Evolutionary conservation across 2,113 vertebrate species (phyloP), one percentile per base, ranked within the genome.

Genomic region (Scatophagus argus): DNA sequence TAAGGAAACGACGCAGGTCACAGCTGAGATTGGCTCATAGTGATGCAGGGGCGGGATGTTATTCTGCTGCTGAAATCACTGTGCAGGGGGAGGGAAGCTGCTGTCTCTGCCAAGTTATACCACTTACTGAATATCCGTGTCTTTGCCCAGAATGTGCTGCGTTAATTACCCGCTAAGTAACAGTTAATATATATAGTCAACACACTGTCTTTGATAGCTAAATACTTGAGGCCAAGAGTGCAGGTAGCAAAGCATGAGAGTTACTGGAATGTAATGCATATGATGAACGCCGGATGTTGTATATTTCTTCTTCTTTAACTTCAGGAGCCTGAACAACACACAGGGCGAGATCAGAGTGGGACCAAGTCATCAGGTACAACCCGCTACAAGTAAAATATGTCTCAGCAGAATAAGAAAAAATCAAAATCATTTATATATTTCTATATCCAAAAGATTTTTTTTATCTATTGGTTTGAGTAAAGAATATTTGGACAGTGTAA

Each of bases 331-430:
- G 78, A 99, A 99, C 94, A 99, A 97, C 87, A 99, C 98, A 38
- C 98, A 99, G 73, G 98, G 98, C 25, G 98, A 99, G 87, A 99
- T 99, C 89, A 93, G 98, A 85, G 98, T 99, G 66, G 98, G 98
- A 36, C 96, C 98, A 68, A 99, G 98, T 92, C 98, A 99, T 89
- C 98, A 99, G 97, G 98, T 99, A 94, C 91, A 85, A 74, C 19
- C 27, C 43, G 14, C n/a, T 62, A 36, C 0, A 36, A 36, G 1
- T 46, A 2, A 39, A 56, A 27, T 29, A 29, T 1, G 19, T 52
- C 34, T 39, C 1, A 44, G 43, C 34, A n/a, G 9, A 51, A 36
- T 13, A 10, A 17, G 29, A 16, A 8, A 7, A n/a, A n/a, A n/a
- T 55, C 13, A 21, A 2, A 21, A 36, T 14, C 3, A 34, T n/a